Evolutionary conservation across 2,797 vertebrate species (phyloP).

Genomic region (Todus mexicanus): DNA sequence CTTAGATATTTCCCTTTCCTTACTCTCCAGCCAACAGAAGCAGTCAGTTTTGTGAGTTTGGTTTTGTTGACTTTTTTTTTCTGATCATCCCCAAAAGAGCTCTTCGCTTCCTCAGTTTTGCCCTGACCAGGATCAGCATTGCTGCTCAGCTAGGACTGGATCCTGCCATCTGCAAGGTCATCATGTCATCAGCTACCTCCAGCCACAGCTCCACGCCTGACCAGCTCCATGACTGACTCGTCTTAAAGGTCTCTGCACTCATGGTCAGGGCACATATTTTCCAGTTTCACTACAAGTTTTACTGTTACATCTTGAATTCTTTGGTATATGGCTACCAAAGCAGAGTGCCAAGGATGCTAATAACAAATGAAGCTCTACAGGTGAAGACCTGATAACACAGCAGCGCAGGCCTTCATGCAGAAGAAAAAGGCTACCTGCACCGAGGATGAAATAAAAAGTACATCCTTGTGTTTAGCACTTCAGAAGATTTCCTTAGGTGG

Average conservation of each 20-base stretch:
- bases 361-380: background rate
- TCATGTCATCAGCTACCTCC: background rate
- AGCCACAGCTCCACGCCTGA: background rate
- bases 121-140: background rate
- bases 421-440: background rate
- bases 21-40: background rate
- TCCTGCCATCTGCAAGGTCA: background rate
- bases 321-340: background rate
- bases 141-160: background rate
- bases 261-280: background rate
- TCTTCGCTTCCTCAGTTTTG: background rate
- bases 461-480: slow-evolving; percentile 37
- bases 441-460: slow-evolving; percentile 25
- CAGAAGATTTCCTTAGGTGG: slow-evolving; percentile 37
- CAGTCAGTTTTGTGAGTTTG: background rate
- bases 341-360: background rate
- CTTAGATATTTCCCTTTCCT: background rate
- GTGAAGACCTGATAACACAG: background rate
- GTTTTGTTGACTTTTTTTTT: background rate
- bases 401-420: background rate
- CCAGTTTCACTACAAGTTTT: background rate
- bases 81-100: background rate
- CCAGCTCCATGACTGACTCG: background rate
- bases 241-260: background rate
- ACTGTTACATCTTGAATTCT: background rate